Percentiles rank a stretch among this genome's conserved stretches.
Evolutionary conservation across 2,113 vertebrate genomes (phyloP).

Genomic region (Gracilinanus agilis): DNA sequence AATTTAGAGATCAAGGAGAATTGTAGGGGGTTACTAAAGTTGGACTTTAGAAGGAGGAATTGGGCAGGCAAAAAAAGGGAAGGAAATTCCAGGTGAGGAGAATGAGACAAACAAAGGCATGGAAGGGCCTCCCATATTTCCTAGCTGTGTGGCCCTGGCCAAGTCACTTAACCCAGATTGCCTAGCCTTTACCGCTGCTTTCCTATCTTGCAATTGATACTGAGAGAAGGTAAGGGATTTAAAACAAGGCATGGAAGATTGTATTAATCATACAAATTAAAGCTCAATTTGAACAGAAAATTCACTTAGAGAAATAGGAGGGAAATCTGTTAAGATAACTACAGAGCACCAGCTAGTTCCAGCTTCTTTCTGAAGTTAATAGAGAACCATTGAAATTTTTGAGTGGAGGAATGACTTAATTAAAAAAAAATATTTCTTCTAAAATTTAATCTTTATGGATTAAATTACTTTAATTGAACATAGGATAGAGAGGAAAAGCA

Average conservation of each 20-base stretch:
- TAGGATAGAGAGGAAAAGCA: background rate
- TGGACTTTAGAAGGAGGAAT: background rate
- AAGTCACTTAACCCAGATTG: no score
- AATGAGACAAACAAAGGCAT: background rate
- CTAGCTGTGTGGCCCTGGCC: no score
- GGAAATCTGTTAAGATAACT: background rate
- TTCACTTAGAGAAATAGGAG: background rate
- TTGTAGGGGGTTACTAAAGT: background rate
- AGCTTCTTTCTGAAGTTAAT: background rate
- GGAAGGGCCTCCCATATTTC: no score
- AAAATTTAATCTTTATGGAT: background rate
- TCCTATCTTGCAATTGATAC: no score
- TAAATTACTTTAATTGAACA: background rate
- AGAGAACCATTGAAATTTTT: background rate
- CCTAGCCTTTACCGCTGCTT: no score
- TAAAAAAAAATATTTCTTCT: background rate
- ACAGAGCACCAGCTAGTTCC: background rate
- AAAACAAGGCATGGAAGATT: no score
- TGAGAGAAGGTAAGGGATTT: no score
- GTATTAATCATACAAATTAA: no score
- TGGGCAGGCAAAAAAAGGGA: background rate
- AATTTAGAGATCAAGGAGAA: background rate
- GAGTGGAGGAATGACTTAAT: background rate
- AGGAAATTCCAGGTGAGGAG: background rate
- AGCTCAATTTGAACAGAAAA: background rate